Evolutionary conservation across 2,113 vertebrate species (phyloP).

Genomic region (Thermophis baileyi): DNA sequence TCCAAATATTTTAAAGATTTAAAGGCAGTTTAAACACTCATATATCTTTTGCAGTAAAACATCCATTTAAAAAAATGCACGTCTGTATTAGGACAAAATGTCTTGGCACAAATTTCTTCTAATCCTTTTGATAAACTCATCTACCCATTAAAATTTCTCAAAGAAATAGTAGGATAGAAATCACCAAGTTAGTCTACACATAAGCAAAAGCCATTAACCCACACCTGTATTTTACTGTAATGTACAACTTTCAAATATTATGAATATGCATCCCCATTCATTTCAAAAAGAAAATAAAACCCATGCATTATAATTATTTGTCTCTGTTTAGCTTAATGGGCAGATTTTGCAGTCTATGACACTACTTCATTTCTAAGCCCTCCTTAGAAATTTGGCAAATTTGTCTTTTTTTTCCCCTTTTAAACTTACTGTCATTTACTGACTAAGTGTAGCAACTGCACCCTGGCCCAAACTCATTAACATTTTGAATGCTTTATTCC

Average conservation of each 20-base stretch:
- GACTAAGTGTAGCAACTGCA: not conserved
- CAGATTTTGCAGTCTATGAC: not conserved
- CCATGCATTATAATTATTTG: not conserved
- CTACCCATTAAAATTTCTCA: not conserved
- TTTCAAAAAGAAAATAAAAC: not conserved
- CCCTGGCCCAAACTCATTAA: constrained; percentile 22
- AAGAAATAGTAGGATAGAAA: not conserved
- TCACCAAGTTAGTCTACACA: not conserved
- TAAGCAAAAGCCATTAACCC: not conserved
- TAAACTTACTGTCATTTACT: not conserved
- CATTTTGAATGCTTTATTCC: constrained; percentile 16
- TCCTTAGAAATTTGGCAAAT: not conserved
- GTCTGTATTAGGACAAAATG: not conserved
- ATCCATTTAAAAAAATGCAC: not conserved
- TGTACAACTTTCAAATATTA: not conserved
- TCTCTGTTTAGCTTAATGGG: not conserved
- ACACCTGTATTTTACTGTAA: not conserved
- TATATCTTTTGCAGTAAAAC: not conserved
- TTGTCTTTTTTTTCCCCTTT: not conserved
- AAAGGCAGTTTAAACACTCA: not conserved
- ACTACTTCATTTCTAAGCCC: not conserved
- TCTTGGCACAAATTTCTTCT: not conserved
- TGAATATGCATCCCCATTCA: not conserved
- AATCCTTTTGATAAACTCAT: not conserved
- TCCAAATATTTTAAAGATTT: not conserved